Evolutionary conservation across 2,888 invertebrate genomes (phyloP).

Genomic region (Cheilosia vernalis): DNA sequence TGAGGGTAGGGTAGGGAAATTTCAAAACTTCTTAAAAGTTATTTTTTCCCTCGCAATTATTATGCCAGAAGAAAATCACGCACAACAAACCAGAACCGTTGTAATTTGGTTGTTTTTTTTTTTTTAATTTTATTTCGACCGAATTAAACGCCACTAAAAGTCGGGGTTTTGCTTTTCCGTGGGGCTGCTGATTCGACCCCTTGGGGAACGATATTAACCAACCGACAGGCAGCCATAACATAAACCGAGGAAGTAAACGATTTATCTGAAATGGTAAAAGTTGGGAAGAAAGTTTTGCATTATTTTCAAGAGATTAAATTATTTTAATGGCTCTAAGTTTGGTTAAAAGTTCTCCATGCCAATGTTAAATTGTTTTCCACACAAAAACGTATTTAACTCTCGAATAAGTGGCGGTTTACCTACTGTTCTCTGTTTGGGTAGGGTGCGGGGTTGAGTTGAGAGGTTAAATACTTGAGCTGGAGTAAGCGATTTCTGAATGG

Average conservation of each 20-base stretch:
- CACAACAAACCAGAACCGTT: constrained; percentile 47
- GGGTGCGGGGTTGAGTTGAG: not conserved
- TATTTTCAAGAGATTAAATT: constrained; percentile 83
- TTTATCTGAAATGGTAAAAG: constrained; percentile 74
- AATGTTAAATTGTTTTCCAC: constrained; percentile 70
- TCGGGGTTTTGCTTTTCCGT: constrained; percentile 6
- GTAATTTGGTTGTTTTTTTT: constrained; percentile 23
- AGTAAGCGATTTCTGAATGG: constrained; percentile 18
- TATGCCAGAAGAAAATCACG: constrained; percentile 47
- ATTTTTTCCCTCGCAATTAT: constrained; percentile 53
- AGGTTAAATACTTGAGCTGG: constrained; percentile 15
- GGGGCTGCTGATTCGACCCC: constrained; percentile 25
- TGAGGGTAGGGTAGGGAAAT: constrained; percentile 37
- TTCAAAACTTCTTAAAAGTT: constrained; percentile 56
- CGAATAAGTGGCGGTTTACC: constrained; percentile 40
- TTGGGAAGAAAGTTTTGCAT: constrained; percentile 73
- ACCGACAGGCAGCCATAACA: constrained; percentile 17
- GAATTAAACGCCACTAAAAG: constrained; percentile 66
- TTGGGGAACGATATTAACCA: constrained; percentile 57
- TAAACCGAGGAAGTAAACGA: constrained; percentile 64
- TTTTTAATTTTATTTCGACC: constrained; percentile 37
- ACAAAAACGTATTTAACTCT: constrained; percentile 68
- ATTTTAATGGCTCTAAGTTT: constrained; percentile 81
- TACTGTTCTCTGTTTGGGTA: constrained; percentile 2
- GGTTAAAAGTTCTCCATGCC: constrained; percentile 59